Conservation (phyloP, 1,140 invertebrate genomes). For the Drosophila sucinea region DNA sequence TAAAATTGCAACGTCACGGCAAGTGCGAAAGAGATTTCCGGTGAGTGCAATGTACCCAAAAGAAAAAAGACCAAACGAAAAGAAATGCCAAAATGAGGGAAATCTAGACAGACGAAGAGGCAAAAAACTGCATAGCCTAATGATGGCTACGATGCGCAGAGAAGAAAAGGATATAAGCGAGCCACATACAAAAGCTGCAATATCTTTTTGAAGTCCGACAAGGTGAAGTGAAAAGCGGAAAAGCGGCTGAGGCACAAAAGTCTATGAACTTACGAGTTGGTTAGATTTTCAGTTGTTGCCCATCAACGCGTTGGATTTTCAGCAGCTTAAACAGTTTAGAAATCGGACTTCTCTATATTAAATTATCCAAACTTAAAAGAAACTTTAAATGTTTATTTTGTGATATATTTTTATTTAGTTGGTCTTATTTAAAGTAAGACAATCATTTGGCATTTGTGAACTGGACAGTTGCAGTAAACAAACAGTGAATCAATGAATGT, state of each 20-base stretch:
- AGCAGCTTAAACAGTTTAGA: not conserved
- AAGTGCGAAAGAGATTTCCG: slow-evolving; percentile 59
- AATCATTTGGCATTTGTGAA: too few species aligned
- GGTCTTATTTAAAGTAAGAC: too few species aligned
- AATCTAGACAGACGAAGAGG: slow-evolving; percentile 38
- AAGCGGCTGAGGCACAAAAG: not conserved
- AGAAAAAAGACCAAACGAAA: slow-evolving; percentile 3
- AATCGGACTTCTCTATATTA: too few species aligned
- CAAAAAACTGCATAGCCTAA: slow-evolving; percentile 59
- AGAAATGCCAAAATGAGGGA: slow-evolving; percentile 12
- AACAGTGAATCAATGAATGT: too few species aligned
- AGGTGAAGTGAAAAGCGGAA: not conserved
- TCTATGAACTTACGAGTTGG: not conserved
- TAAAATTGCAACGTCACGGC: slow-evolving; percentile 72
- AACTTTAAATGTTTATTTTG: too few species aligned
- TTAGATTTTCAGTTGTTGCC: not conserved
- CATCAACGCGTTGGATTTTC: too few species aligned
- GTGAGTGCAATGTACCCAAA: slow-evolving; percentile 54
- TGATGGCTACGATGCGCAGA: slow-evolving; percentile 31
- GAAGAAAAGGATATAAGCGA: slow-evolving; percentile 13
- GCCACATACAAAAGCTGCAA: slow-evolving; percentile 41
- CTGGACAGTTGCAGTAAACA: too few species aligned
- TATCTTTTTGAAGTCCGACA: slow-evolving; percentile 27
- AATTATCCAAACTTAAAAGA: too few species aligned
- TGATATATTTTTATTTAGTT: too few species aligned